These are phyloP conservation scores for Ctenicera cuprea DNA, from an alignment of 2,888 invertebrate species.

Conservation along the genomic window DNA sequence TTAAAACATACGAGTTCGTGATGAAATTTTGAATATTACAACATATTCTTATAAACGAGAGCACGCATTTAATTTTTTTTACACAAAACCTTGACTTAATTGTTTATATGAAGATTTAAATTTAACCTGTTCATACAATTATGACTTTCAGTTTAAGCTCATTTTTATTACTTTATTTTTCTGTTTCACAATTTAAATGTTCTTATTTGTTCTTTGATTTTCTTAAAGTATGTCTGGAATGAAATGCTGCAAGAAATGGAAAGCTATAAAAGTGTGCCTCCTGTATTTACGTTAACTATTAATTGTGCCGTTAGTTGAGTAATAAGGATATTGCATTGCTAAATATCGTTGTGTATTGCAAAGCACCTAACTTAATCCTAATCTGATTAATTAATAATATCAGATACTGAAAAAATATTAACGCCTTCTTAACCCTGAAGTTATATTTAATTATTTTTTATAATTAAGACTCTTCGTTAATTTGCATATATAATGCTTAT, in stretches of 20 bases:
- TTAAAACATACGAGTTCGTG: too few species aligned
- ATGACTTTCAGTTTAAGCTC: too few species aligned
- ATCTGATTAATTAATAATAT: background rate
- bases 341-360: constrained; percentile 5
- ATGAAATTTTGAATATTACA: background rate
- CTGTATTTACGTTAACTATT: background rate
- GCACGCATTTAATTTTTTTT: constrained; percentile 11
- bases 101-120: background rate
- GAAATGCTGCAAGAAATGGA: constrained; percentile 4
- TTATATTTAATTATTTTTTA: too few species aligned
- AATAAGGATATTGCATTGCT: constrained; percentile 16
- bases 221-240: background rate
- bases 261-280: constrained; percentile 1
- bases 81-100: constrained; percentile 21
- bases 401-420: background rate
- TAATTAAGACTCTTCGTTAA: too few species aligned
- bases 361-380: background rate
- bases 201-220: constrained; percentile 6
- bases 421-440: background rate
- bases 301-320: background rate
- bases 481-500: too few species aligned
- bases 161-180: background rate
- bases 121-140: constrained; percentile 1
- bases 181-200: background rate
- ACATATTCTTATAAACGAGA: background rate